phyloP scores from a whole-genome alignment of 2,888 invertebrate species.

The Metacarcinus magister region DNA sequence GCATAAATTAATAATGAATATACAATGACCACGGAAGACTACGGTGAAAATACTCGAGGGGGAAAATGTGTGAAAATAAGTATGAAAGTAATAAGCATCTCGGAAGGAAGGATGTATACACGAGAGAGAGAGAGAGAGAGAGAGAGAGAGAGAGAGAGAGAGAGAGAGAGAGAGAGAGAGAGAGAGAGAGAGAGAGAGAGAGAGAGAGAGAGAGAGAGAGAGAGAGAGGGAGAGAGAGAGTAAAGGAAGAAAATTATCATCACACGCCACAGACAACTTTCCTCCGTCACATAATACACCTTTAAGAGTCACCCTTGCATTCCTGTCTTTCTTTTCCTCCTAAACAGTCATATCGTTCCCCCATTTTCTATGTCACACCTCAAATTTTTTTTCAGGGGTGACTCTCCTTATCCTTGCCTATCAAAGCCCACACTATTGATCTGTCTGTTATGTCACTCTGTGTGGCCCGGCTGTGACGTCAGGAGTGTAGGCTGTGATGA shows the following conservation, averaged over 20 bases:
- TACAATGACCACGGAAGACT: slow-evolving; percentile 17
- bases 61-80: not conserved
- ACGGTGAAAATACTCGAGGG: not conserved
- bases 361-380: not conserved
- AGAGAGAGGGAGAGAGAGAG: not conserved
- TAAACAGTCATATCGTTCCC: not conserved
- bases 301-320: not conserved
- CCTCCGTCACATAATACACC: not conserved
- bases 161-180: slow-evolving; percentile 32
- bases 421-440: not conserved
- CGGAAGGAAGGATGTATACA: not conserved
- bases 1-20: slow-evolving; percentile 44
- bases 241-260: too few species aligned
- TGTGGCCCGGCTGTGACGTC: not conserved
- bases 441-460: not conserved
- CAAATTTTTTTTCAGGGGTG: not conserved
- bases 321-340: not conserved
- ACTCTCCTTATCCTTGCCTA: not conserved
- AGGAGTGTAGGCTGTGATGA: not conserved
- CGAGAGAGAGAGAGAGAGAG: slow-evolving; percentile 42
- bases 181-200: slow-evolving; percentile 47
- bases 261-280: too few species aligned
- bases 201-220: not conserved
- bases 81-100: not conserved
- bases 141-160: not conserved